Evolutionary conservation across 2,888 invertebrate genomes (phyloP), one percentile per base, ranked within the genome.

Genomic region (Eupithecia exiguata): DNA sequence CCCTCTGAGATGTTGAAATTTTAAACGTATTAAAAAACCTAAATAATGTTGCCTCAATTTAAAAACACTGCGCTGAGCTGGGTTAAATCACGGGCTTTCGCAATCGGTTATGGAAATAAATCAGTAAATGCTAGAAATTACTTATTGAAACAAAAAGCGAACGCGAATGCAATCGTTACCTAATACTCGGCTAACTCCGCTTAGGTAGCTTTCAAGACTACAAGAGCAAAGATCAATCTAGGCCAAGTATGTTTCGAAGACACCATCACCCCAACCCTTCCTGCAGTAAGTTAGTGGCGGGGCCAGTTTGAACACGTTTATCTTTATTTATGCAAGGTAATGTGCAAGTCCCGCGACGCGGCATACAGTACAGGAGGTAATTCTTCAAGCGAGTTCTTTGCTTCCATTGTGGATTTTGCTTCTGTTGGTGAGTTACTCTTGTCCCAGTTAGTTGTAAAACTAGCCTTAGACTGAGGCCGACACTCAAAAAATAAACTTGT

Each of bases 241-340:
- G 3, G 2, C 35, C 16, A 62, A 62, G 35, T 9, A 12, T 18
- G 16, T 35, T 62, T 62, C 16, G 9, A 36, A 62, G 58, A 71
- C 65, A 49, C 58, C n/a, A 53, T 71, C 70, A 71, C 74, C 74
- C 69, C 79, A 69, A 14, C 78, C 35, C 78, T 79, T 77, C 38
- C 30, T 53, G 53, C 62, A 76, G 74, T 70, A 71, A 77, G 77
- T 74, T 75, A 74, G 77, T 69, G 74, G 70, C 74, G 69, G 69
- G 75, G 77, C 72, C 74, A 75, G 79, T 77, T 76, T 70, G 72
- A 74, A 70, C 75, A 71, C 73, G 74, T 79, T 79, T 80, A 77
- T 78, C 76, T 79, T 78, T 79, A 78, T 79, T 80, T 80, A 79
- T 78, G 77, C 71, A 72, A 76, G 79, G 77, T 78, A 80, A 79